Percentiles rank a stretch among this genome's conserved stretches.
These are phyloP conservation scores for Choreutis nemorana DNA, from an alignment of 2,888 invertebrate genomes.

Conservation along the genomic window DNA sequence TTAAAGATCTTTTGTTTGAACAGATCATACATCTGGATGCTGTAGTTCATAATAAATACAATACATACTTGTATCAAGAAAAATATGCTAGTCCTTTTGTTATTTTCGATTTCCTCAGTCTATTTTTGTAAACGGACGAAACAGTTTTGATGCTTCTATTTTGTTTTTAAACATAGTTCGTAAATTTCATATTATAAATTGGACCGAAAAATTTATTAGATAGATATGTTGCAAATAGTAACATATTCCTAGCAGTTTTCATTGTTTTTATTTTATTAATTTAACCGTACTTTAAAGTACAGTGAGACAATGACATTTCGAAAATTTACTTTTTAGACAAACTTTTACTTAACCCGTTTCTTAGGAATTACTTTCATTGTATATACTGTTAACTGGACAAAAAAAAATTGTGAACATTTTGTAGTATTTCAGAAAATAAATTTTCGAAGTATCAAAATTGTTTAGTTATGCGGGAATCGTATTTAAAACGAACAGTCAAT, in stretches of 20 bases:
- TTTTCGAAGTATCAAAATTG: slow-evolving; percentile 37
- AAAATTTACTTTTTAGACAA: too few relatives aligned
- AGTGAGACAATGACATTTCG: too few relatives aligned
- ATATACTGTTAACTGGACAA: too few relatives aligned
- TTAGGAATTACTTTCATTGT: too few relatives aligned
- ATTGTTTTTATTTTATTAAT: too few relatives aligned
- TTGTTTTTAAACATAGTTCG: slow-evolving; percentile 1
- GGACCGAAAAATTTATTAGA: too few relatives aligned
- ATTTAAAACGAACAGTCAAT: slow-evolving; percentile 50
- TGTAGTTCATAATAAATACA: slow-evolving; percentile 66
- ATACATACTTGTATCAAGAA: slow-evolving; percentile 63
- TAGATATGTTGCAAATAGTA: too few relatives aligned
- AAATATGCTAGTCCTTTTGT: slow-evolving; percentile 65
- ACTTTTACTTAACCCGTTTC: too few relatives aligned
- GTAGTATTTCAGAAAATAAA: background rate
- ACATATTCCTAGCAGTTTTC: too few relatives aligned
- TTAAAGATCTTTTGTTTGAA: slow-evolving; percentile 65
- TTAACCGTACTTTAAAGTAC: too few relatives aligned
- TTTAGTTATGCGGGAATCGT: slow-evolving; percentile 27
- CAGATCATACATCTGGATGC: slow-evolving; percentile 61
- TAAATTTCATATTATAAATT: slow-evolving; percentile 4
- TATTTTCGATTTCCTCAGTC: too few relatives aligned
- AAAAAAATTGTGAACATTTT: too few relatives aligned
- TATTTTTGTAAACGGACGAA: slow-evolving; percentile 16
- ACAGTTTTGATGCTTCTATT: slow-evolving; percentile 36